Base-by-base conservation (phyloP, 2,797 vertebrate species). In the Falco biarmicus region DNA sequence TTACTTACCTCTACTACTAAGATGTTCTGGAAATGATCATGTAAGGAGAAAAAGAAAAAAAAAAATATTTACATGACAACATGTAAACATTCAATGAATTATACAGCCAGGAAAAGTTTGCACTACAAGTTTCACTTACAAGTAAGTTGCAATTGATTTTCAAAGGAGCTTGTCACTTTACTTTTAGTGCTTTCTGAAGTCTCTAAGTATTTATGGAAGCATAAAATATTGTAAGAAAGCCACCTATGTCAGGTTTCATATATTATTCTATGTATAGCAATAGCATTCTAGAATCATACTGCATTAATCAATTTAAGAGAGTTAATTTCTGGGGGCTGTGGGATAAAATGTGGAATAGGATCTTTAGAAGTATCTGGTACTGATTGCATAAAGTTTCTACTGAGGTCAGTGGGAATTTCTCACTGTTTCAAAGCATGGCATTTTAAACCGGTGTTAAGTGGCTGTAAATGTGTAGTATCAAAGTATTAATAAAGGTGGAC, bases 1-100 rank as follows among this genome's bases (percentile, higher is more conserved):
- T 66, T 31, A 94, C 98, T 98, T 97, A 99, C 99, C 98, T 99
- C 99, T 26, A 99, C 99, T 87, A 99, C 98, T 92, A 99, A 97
- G 92, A 99, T 98, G 54, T 99, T 99, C 99, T 99, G 98, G 45
- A 57, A 45, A 74, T 43, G 21, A 45, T 48, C n/a, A 32, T 13
- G 59, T 26, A 45, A 19, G 37, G 53, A 84, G 48, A 78, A 64
- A 89, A 92, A 90, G 21, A 59, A 78, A 93, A 93, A 13, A 13
- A 86, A 77, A 50, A 41, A 39, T 10, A 70, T 41, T 93, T 83
- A 89, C 19, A 32, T 37, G 20, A 5, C 20, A 76, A 48, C 6
- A 45, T 45, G 43, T 45, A 45, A 45, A 45, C 43, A 24, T 63
- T 26, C 51, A 64, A 13, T 37, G 56, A 87, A 65, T 65, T 79